A percentile compares a stretch with the other conserved stretches of the same genome.
Conservation (phyloP, 2,113 vertebrate genomes). For the Malurus cyaneus region DNA sequence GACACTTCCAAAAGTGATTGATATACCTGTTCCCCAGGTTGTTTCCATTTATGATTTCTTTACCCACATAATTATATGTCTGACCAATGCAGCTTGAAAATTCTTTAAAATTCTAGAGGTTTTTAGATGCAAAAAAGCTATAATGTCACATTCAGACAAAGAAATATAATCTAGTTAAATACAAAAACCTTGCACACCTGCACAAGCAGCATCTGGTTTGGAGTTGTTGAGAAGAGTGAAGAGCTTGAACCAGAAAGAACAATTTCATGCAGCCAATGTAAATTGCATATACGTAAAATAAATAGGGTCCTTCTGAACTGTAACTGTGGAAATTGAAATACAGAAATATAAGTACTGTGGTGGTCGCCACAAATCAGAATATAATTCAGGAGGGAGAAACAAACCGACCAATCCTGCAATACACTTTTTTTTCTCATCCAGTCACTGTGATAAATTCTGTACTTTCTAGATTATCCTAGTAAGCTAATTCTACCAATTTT, state of each 20-base stretch:
- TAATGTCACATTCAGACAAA: background rate
- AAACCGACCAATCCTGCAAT: background rate
- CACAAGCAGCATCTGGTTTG: background rate
- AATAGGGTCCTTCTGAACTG: background rate
- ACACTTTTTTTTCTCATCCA: background rate
- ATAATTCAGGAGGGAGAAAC: background rate
- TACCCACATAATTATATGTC: background rate
- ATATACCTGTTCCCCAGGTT: background rate
- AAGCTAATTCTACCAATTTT: background rate
- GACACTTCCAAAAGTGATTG: background rate
- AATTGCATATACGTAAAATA: background rate
- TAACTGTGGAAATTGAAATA: background rate
- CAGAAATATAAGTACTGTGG: background rate
- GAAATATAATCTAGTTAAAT: background rate
- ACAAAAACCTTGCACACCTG: background rate
- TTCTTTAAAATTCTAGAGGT: background rate
- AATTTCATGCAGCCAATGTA: background rate
- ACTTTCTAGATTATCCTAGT: background rate
- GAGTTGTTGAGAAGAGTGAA: rapidly evolving
- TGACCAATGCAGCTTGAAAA: background rate
- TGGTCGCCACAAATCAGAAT: background rate
- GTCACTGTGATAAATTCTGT: background rate
- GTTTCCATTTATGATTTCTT: background rate
- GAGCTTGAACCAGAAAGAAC: background rate
- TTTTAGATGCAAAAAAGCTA: background rate